Evolutionary conservation across 2,797 vertebrate species (phyloP).

Genomic region (Chanos chanos): DNA sequence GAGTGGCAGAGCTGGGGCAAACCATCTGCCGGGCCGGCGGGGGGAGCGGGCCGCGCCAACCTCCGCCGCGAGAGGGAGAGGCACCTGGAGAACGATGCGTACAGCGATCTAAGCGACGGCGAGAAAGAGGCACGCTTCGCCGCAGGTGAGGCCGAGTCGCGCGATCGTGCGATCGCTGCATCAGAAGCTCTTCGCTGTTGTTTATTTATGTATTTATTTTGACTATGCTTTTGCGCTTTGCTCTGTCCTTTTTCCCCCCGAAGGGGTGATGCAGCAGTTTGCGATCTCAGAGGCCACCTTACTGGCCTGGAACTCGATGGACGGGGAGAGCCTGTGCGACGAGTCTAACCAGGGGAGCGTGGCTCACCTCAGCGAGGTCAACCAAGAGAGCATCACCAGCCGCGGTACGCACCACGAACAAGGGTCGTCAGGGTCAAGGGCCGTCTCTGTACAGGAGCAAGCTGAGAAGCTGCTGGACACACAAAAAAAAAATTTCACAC

Average conservation of each 20-base stretch:
- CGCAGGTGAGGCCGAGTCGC: slow-evolving; percentile 73
- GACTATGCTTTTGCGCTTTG: neutral
- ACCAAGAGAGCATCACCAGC: slow-evolving; percentile 88
- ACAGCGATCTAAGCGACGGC: slow-evolving; percentile 93
- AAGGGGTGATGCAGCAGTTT: slow-evolving; percentile 96
- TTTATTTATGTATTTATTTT: neutral
- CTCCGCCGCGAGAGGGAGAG: slow-evolving; percentile 71
- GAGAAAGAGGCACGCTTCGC: slow-evolving; percentile 96
- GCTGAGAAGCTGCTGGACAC: too few species aligned
- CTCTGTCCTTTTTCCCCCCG: neutral
- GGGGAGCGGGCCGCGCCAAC: slow-evolving; percentile 73
- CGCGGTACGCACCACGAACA: slow-evolving; percentile 58
- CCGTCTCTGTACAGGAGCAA: neutral
- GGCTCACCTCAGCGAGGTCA: slow-evolving; percentile 83
- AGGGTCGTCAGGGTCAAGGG: neutral
- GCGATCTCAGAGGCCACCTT: slow-evolving; percentile 95
- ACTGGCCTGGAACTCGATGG: slow-evolving; percentile 94
- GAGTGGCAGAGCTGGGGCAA: slow-evolving; percentile 98
- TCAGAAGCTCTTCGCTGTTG: neutral
- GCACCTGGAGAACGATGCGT: slow-evolving; percentile 80
- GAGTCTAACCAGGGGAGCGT: slow-evolving; percentile 89
- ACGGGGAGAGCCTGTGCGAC: slow-evolving; percentile 88
- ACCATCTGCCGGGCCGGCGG: slow-evolving; percentile 77
- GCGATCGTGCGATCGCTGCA: neutral
- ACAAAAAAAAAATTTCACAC: too few species aligned